Percentiles rank a stretch among this genome's conserved stretches.
phyloP scores from a whole-genome alignment of 2,797 vertebrate genomes.

The Danio aesculapii region DNA sequence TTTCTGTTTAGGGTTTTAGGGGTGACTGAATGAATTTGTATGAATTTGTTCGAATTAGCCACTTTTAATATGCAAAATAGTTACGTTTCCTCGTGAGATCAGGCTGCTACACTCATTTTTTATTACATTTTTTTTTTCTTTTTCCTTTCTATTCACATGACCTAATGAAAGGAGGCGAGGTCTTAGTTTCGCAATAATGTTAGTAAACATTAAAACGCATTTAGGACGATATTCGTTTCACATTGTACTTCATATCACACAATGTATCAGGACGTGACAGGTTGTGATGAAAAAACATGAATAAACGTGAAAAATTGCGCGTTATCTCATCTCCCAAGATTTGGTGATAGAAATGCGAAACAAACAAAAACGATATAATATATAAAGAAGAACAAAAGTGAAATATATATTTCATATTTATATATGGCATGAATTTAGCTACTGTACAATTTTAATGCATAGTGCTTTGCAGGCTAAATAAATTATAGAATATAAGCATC shows the following conservation, averaged over 20 bases:
- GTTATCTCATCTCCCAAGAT: constrained; percentile 23
- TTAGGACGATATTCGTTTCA: constrained; percentile 26
- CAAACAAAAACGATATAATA: constrained; percentile 10
- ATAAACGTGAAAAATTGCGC: constrained; percentile 8
- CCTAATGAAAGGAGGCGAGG: not conserved
- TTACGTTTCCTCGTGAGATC: too few relatives aligned
- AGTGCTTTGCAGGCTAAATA: constrained; percentile 75
- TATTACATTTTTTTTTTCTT: not conserved
- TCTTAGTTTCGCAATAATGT: constrained; percentile 31
- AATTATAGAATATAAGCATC: constrained; percentile 77
- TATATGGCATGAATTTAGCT: constrained; percentile 71
- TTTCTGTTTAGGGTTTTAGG: too few relatives aligned
- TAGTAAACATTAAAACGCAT: constrained; percentile 35
- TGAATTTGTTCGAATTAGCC: too few relatives aligned
- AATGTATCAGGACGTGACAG: constrained; percentile 29
- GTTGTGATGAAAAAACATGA: constrained; percentile 25
- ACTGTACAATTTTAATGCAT: constrained; percentile 73
- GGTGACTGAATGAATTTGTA: too few relatives aligned
- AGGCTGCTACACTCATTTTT: too few relatives aligned
- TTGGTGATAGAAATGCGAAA: constrained; percentile 37
- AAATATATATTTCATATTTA: constrained; percentile 57
- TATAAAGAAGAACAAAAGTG: constrained; percentile 44
- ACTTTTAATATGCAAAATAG: too few relatives aligned
- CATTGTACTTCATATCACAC: constrained; percentile 42
- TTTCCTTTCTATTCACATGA: constrained; percentile 18